phyloP scores from a whole-genome alignment of 2,888 invertebrate species.

The Drosophila macrothrix region DNA sequence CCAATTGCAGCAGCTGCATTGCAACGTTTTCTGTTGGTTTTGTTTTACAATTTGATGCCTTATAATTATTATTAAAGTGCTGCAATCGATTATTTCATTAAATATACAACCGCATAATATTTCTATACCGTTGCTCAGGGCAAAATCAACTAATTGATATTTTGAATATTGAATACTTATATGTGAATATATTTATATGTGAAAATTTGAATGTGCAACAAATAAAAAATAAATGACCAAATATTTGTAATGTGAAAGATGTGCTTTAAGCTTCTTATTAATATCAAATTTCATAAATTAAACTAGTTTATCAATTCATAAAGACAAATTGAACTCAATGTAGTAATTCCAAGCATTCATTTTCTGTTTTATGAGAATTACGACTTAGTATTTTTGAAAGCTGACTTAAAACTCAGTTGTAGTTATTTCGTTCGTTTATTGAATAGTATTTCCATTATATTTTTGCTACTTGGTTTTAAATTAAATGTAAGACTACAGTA shows the following conservation, averaged over 20 bases:
- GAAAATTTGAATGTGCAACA: not conserved
- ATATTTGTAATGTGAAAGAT: too few species aligned
- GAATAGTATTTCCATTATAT: constrained; percentile 57
- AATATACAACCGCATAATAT: constrained; percentile 56
- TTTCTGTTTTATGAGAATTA: not conserved
- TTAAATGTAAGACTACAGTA: constrained; percentile 70
- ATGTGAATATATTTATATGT: constrained; percentile 2
- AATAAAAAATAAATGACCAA: not conserved
- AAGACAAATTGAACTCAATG: not conserved
- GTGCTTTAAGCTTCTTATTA: not conserved
- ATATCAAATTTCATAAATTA: not conserved
- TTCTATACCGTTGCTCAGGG: constrained; percentile 20
- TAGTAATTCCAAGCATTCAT: not conserved
- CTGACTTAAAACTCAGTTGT: not conserved
- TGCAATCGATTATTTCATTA: constrained; percentile 48
- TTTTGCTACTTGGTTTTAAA: constrained; percentile 63
- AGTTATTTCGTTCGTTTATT: constrained; percentile 56
- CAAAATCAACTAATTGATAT: constrained; percentile 47
- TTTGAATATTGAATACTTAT: constrained; percentile 16
- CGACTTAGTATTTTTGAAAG: not conserved
- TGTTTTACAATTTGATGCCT: constrained; percentile 32
- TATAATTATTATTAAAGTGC: constrained; percentile 53
- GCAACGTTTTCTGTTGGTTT: constrained; percentile 17
- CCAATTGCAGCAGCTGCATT: constrained; percentile 62
- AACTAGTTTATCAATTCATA: not conserved